phyloP scores from a whole-genome alignment of 2,888 invertebrate genomes.

The Exocentrus adspersus region DNA sequence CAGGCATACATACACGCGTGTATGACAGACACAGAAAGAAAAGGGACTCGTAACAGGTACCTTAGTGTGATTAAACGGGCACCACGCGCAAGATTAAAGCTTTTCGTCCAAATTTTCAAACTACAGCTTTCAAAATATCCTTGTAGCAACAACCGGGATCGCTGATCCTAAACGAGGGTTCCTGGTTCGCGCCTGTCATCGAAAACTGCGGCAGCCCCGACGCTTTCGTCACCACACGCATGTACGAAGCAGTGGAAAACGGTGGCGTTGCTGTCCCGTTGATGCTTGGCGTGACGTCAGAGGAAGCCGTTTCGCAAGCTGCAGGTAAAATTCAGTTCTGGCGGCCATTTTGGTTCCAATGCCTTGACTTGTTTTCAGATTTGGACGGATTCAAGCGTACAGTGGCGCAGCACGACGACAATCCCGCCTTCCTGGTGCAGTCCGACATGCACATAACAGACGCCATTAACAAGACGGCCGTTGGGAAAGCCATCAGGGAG shows the following conservation, averaged over 20 bases:
- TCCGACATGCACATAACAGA: conserved; percentile 38
- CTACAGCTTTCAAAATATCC: not conserved
- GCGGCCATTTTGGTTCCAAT: no score
- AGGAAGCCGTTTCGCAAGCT: conserved; percentile 4
- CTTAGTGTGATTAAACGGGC: no score
- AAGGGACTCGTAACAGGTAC: no score
- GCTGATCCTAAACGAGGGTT: conserved; percentile 11
- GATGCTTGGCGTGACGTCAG: conserved; percentile 26
- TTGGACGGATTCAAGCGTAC: not conserved
- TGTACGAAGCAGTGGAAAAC: conserved; percentile 18
- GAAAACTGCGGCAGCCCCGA: conserved; percentile 8
- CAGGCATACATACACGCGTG: no score
- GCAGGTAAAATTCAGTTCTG: conserved; percentile 14
- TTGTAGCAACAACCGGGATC: conserved; percentile 6
- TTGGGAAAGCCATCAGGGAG: conserved; percentile 34
- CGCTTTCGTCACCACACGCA: conserved; percentile 22
- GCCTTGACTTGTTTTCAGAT: conserved; percentile 9
- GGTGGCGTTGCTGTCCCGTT: conserved; percentile 24
- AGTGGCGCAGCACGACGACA: conserved; percentile 29
- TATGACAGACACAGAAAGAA: no score
- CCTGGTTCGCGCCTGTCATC: conserved; percentile 23
- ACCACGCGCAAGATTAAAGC: no score
- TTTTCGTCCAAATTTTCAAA: no score
- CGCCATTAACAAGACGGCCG: conserved; percentile 1
- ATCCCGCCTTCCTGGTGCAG: conserved; percentile 31